Conservation (phyloP, 2,113 vertebrate genomes). For the Triplophysa tibetana region DNA sequence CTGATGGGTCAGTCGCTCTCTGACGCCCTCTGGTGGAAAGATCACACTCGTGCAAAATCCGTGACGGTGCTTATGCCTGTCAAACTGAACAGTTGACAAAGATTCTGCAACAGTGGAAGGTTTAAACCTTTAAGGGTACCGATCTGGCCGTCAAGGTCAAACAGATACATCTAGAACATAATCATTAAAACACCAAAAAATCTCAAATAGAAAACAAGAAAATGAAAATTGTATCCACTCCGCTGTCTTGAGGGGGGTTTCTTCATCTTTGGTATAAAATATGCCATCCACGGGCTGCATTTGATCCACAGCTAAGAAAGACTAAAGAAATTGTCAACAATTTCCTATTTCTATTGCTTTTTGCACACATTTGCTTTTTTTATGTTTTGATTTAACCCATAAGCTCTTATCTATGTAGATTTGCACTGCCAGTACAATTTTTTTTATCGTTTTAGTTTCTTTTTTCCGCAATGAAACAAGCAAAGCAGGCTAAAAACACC, state of each 20-base stretch:
- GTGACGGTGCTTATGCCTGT: conserved; percentile 28
- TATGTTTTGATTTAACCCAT: conserved; percentile 82
- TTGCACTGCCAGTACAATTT: conserved; percentile 68
- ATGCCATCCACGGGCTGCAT: conserved; percentile 93
- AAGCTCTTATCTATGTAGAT: conserved; percentile 86
- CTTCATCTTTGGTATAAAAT: conserved; percentile 99
- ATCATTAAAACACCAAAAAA: conserved; percentile 56
- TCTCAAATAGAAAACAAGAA: conserved; percentile 55
- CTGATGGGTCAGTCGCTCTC: conserved; percentile 39
- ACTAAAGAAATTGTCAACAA: conserved; percentile 98
- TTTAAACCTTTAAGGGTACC: conserved; percentile 81
- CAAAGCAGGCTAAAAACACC: conserved; percentile 94
- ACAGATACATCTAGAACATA: conserved; percentile 75
- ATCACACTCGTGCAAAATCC: conserved; percentile 36
- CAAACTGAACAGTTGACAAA: conserved; percentile 43
- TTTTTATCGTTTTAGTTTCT: conserved; percentile 62
- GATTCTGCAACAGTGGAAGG: conserved; percentile 79
- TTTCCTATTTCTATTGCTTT: conserved; percentile 98
- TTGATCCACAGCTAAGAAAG: conserved; percentile 96
- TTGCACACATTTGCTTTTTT: conserved; percentile 72
- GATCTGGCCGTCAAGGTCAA: conserved; percentile 86
- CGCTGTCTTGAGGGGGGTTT: conserved; percentile 75
- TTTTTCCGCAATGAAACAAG: conserved; percentile 89
- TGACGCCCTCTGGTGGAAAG: conserved; percentile 49
- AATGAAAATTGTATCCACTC: conserved; percentile 63